A percentile compares a stretch with the other conserved stretches of the same genome.
Conservation (phyloP, 2,888 invertebrate genomes). For the Eristalis tenax region DNA sequence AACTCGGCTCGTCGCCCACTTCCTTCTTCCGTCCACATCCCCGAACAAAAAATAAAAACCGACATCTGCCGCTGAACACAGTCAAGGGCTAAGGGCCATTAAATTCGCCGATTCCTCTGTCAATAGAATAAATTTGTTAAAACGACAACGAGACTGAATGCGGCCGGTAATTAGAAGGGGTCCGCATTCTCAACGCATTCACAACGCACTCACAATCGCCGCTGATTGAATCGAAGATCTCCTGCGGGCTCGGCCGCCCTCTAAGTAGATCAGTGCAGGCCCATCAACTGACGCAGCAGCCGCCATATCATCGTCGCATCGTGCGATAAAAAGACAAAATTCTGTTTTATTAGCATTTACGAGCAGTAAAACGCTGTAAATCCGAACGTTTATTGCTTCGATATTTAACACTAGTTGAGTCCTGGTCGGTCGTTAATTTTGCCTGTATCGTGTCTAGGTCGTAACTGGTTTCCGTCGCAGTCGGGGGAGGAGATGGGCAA, state of each 20-base stretch:
- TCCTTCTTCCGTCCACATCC: background rate
- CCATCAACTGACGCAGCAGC: slow-evolving; percentile 19
- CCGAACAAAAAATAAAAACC: slow-evolving; percentile 6
- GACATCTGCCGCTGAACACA: slow-evolving; percentile 16
- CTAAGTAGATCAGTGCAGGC: slow-evolving; percentile 35
- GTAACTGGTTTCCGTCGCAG: slow-evolving; percentile 40
- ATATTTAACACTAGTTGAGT: slow-evolving; percentile 67
- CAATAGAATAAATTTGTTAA: slow-evolving; percentile 34
- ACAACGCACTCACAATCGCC: background rate
- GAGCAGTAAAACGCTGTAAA: slow-evolving; percentile 54
- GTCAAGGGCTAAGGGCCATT: slow-evolving; percentile 16
- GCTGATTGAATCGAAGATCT: slow-evolving; percentile 35
- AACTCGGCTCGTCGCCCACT: background rate
- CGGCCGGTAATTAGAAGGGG: slow-evolving; percentile 14
- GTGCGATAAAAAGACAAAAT: slow-evolving; percentile 36
- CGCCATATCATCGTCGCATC: slow-evolving; percentile 31
- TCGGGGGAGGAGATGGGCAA: background rate
- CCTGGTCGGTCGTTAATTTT: slow-evolving; percentile 60
- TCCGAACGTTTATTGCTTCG: slow-evolving; percentile 48
- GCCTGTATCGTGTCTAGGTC: slow-evolving; percentile 18
- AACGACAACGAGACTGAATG: background rate
- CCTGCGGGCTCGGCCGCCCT: background rate
- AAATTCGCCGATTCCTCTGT: slow-evolving; percentile 28
- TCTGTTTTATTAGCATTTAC: slow-evolving; percentile 63
- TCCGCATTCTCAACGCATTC: background rate